Conservation (phyloP, 2,888 invertebrate genomes). For the Megalurothrips usitatus region DNA sequence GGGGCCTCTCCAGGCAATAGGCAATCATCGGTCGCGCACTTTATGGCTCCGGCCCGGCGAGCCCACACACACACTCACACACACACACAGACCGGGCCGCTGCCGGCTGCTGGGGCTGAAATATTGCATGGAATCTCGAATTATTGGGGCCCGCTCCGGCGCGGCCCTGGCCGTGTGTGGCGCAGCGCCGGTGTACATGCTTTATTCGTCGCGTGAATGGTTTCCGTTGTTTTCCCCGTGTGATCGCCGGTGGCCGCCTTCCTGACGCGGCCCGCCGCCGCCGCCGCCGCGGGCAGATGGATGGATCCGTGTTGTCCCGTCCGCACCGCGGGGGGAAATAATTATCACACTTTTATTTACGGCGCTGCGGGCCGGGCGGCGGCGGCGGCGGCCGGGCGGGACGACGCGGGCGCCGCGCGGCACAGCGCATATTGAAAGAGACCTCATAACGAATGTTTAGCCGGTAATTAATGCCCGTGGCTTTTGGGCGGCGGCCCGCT, state of each 20-base stretch:
- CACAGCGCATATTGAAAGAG: no score
- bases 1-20: constrained; percentile 4
- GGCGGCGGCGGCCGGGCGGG: no score
- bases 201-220: not conserved
- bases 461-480: no score
- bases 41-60: not conserved
- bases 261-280: no score
- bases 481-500: no score
- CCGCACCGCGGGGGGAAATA: no score
- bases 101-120: not conserved
- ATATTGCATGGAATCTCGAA: constrained; percentile 25
- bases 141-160: not conserved
- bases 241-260: not conserved
- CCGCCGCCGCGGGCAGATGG: no score
- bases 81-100: not conserved
- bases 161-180: not conserved
- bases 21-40: constrained; percentile 18
- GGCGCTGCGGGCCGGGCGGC: no score
- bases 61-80: not conserved
- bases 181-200: not conserved
- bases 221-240: not conserved
- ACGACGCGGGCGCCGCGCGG: no score
- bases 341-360: no score
- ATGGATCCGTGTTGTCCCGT: no score
- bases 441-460: no score